These are phyloP conservation scores for Mirza zaza DNA, from an alignment of 2,113 vertebrate genomes.

Conservation along the genomic window DNA sequence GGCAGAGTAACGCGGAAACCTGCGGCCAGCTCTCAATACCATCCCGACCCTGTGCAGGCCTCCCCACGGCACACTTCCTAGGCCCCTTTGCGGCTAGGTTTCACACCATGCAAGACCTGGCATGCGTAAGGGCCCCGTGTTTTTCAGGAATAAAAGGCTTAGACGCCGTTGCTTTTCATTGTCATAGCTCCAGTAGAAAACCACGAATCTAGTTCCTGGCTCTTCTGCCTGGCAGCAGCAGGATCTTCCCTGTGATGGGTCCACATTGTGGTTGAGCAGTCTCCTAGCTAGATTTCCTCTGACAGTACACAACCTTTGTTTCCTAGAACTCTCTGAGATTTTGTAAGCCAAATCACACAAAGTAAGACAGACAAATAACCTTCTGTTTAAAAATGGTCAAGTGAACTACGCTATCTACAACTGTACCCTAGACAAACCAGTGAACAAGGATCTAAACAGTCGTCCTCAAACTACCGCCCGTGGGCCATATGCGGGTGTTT, in stretches of 20 bases:
- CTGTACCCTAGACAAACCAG: background rate
- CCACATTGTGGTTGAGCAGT: no score
- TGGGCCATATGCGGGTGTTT: no score
- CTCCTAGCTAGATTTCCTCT: background rate
- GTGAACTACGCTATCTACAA: background rate
- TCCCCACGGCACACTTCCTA: background rate
- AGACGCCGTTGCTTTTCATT: background rate
- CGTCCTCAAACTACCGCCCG: no score
- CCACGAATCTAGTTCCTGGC: no score
- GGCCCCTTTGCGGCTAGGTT: background rate
- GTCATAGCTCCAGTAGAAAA: background rate
- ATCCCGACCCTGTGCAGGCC: accelerated
- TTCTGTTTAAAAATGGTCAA: background rate
- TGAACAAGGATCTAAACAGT: background rate
- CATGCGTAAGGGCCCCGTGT: background rate
- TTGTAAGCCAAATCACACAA: background rate
- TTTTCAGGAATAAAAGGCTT: background rate
- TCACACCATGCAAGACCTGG: background rate
- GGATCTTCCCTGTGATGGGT: no score
- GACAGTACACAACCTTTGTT: background rate
- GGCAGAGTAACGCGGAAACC: background rate
- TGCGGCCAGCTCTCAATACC: background rate
- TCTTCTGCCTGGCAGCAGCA: background rate
- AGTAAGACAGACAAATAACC: no score
- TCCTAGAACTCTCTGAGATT: background rate